Base-by-base conservation (phyloP, 2,113 vertebrate species). In the Henicopernis longicauda region DNA sequence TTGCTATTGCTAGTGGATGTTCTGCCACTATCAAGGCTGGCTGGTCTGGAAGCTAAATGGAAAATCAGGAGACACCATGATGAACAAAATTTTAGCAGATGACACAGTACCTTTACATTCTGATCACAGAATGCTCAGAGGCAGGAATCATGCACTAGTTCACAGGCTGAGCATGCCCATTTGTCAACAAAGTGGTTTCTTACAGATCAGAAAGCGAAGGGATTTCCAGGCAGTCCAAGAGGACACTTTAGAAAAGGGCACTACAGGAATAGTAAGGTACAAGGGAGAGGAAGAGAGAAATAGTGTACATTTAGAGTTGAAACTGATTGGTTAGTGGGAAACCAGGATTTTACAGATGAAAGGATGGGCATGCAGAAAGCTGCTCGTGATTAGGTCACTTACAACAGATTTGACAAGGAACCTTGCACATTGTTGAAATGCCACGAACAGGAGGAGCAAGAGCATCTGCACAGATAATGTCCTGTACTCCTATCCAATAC, bases 21-120 rank as follows among this genome's bases (percentile, higher is more conserved):
- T 98, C 98, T 99, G 98, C 98, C 99, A 99, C 99, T 99, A 99
- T 99, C 99, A 98, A 99, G 99, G 98, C 99, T 99, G 98, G 98
- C 96, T 98, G 99, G 99, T 98, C 99, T 99, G 96, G 99, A 98
- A 98, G 98, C 99, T 99, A 98, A 98, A 98, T 97, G 97, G 97
- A 96, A 97, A 98, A 98, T 96, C 59, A 98, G 97, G 97, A 98
- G 94, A 98, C 92, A 98, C 80, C 55, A 32, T 95, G 97, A 97
- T 95, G 95, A 96, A 97, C 85, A 97, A 92, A 96, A 91, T 40
- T 95, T 93, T 42, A 97, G 93, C 87, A 96, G 89, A 84, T 73
- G 96, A 95, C 93, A 96, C 4, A 31, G 77, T 93, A 96, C 91
- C 92, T 97, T 87, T 92, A 96, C 97, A 98, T 96, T 98, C 97